Evolutionary conservation across 1,140 invertebrate species (phyloP), one percentile per base, ranked within the genome.

Genomic region (Hetaerina americana): DNA sequence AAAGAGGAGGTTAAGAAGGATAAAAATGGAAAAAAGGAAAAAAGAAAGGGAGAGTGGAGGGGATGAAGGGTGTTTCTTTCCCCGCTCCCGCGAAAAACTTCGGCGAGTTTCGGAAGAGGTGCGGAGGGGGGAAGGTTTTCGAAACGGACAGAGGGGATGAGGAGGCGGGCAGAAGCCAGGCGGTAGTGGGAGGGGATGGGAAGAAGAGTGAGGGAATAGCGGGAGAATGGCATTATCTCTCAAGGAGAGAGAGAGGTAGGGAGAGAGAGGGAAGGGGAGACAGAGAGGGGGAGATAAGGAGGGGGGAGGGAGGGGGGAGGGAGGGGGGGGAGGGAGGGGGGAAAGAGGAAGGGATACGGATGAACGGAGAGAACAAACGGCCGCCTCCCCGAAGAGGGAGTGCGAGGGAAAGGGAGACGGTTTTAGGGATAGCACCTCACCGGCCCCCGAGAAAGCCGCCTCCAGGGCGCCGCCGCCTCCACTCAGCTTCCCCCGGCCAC

Each of bases 371-470:
- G 40, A 57, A 57, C 40, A 57, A 57, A 57, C 40, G 40, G 40
- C 22, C n/a, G n/a, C n/a, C n/a, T n/a, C 10, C 22, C 40, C 40
- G 15, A 2, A 57, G 40, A 74, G 73, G 70, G 66, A 69, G 73
- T 71, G 74, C 67, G 69, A 73, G 66, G 31, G 68, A 27, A 68
- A 73, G 73, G 31, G 73, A 66, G 27, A 67, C 31, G 31, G 31
- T 8, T 6, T 40, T 6, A 18, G 31, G 73, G 68, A 25, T 68
- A 27, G 27, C 28, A 66, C 25, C 25, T 49, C 27, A 26, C 76
- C 75, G 73, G 73, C 75, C 76, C 77, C 75, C 77, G 73, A 71
- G 71, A 75, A 77, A 77, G 71, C 73, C 73, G 73, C 75, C 75
- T 77, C 72, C 15, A 6, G 67, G 12, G 49, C 28, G n/a, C 67